Evolutionary conservation across 2,797 vertebrate genomes (phyloP), one percentile per base, ranked within the genome.

Genomic region (Malacoctenus gilli): DNA sequence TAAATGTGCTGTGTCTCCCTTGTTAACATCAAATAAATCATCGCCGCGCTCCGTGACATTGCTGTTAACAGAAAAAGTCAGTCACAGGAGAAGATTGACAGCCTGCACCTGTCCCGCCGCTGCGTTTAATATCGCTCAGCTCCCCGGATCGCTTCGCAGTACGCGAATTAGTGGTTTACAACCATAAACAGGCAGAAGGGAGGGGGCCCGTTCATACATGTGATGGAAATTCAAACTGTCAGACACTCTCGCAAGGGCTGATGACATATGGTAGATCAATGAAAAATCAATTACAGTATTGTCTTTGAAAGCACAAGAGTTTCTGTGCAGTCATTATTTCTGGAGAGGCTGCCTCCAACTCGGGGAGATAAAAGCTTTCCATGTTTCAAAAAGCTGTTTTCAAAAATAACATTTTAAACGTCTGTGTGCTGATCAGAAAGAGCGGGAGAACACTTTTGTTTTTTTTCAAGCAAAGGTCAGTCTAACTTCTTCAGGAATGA

Each of bases 21-120:
- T 61, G 59, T 70, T 72, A 36, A 60, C 39, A 41, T 46, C 39
- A 55, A 38, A 28, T 43, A 53, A 39, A 67, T 14, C 56, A 39
- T 31, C 31, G 21, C 15, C 15, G 14, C n/a, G 14, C n/a, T 37
- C 28, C 37, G 32, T 19, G 48, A 50, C 11, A 25, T 19, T 32
- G 18, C 25, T 21, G 15, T 34, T 42, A 57, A 48, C 8, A 30
- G 9, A 28, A 43, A 8, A 20, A 53, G 3, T 12, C 13, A 15
- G 39, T 25, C 18, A 49, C 15, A 5, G 25, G 47, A n/a, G 53
- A 42, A 19, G 34, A 42, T 2, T 18, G 14, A 25, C 44, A 38
- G 56, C n/a, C 5, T 32, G 8, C 16, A 12, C 35, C 38, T 28
- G 19, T 36, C 6, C 40, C 10, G 7, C 41, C 6, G 5, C 19